phyloP scores from a whole-genome alignment of 2,113 vertebrate genomes.

The Ctenomys sociabilis region DNA sequence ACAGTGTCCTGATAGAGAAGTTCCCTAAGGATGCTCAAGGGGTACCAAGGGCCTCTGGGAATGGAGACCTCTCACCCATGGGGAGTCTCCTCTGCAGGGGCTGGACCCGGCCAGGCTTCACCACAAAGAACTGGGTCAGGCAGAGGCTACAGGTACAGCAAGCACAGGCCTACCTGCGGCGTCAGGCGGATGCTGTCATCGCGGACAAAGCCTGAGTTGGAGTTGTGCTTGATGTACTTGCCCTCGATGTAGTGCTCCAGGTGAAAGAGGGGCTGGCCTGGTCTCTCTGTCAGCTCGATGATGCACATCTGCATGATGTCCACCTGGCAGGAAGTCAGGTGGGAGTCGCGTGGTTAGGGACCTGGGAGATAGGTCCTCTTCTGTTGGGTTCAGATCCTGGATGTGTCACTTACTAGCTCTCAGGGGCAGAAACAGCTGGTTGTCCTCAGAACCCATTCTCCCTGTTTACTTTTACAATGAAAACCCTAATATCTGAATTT shows the following conservation, averaged over 20 bases:
- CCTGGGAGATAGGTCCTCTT: accelerated
- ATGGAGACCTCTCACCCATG: not conserved
- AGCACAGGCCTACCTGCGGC: conserved; percentile 90
- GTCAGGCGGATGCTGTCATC: conserved; percentile 98
- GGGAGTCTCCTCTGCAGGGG: not conserved
- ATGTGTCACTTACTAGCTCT: not conserved
- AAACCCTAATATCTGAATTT: not conserved
- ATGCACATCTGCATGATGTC: conserved; percentile 98
- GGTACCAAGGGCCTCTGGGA: not conserved
- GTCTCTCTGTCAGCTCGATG: conserved; percentile 92
- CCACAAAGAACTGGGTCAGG: not conserved
- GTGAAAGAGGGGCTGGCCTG: conserved; percentile 93
- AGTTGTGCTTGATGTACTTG: conserved; percentile 99
- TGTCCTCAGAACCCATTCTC: not conserved
- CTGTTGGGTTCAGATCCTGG: not conserved
- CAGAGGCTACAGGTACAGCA: not conserved
- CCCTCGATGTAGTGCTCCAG: conserved; percentile 99
- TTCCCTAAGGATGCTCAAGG: not conserved
- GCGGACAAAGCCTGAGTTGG: conserved; percentile 97
- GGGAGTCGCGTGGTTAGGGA: not conserved
- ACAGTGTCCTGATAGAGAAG: not conserved
- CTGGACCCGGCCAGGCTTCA: not conserved
- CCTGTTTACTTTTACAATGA: conserved; percentile 12
- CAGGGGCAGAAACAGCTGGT: not conserved
- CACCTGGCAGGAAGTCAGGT: conserved; percentile 86